Conservation (phyloP, 1,140 invertebrate genomes). For the Drosophila subobscura region DNA sequence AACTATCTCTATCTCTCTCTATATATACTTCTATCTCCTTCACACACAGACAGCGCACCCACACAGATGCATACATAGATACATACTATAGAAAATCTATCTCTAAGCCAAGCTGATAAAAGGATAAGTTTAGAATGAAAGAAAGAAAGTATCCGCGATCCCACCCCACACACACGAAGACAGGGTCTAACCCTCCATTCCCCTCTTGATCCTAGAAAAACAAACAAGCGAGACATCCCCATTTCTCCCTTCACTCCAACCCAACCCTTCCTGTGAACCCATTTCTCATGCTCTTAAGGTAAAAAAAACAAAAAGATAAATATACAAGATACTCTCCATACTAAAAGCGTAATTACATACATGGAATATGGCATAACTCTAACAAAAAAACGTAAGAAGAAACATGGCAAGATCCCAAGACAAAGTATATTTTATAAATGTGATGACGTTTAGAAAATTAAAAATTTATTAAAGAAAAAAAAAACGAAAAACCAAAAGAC, state of each 20-base stretch:
- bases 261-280: constrained; percentile 8
- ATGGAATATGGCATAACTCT: constrained; percentile 40
- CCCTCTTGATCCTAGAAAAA: neutral
- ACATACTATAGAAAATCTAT: constrained; percentile 8
- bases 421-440: constrained; percentile 67
- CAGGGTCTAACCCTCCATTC: constrained; percentile 42
- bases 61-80: neutral
- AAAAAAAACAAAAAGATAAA: constrained; percentile 18
- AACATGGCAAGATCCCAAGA: neutral
- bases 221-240: neutral
- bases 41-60: constrained; percentile 2
- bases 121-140: constrained; percentile 2
- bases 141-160: constrained; percentile 40
- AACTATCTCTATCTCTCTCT: constrained; percentile 20
- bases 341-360: constrained; percentile 43
- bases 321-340: constrained; percentile 38
- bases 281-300: constrained; percentile 26
- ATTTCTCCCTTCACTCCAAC: constrained; percentile 7
- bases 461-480: constrained; percentile 22
- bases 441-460: constrained; percentile 61
- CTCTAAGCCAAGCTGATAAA: constrained; percentile 32
- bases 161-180: constrained; percentile 32
- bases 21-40: constrained; percentile 20
- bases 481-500: constrained; percentile 39
- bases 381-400: constrained; percentile 1